These are phyloP conservation scores for Lymantria dispar DNA, from an alignment of 2,888 invertebrate genomes.

Conservation along the genomic window DNA sequence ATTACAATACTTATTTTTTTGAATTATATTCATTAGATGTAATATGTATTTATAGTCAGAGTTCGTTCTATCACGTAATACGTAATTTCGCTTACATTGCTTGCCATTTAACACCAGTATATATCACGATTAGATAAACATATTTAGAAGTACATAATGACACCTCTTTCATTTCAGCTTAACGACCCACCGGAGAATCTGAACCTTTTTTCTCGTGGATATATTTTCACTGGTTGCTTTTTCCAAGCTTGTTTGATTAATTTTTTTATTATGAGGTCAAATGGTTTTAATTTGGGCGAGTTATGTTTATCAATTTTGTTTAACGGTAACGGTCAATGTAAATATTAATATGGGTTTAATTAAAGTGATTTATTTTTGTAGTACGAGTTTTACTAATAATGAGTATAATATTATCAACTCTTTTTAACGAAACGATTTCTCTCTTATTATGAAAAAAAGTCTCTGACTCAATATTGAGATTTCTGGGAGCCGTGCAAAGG, in stretches of 20 bases:
- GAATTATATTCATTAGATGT: no score
- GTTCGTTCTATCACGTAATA: slow-evolving; percentile 10
- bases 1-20: no score
- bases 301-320: slow-evolving; percentile 15
- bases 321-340: neutral
- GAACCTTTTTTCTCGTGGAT: slow-evolving; percentile 35
- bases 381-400: no score
- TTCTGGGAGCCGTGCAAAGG: no score
- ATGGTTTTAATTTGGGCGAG: slow-evolving; percentile 29
- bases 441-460: no score
- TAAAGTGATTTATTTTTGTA: neutral
- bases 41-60: no score
- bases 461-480: no score
- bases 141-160: slow-evolving; percentile 43
- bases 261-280: slow-evolving; percentile 31
- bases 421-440: no score
- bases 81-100: slow-evolving; percentile 32
- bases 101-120: slow-evolving; percentile 34
- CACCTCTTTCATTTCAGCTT: slow-evolving; percentile 38
- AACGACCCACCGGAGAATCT: slow-evolving; percentile 35
- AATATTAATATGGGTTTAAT: neutral
- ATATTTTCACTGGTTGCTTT: slow-evolving; percentile 28
- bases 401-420: no score
- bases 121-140: slow-evolving; percentile 46
- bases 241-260: slow-evolving; percentile 25